A percentile compares a stretch with the other conserved stretches of the same genome.
Evolutionary conservation across 2,797 vertebrate genomes (phyloP).

Genomic region (Odontamblyopus lacepedii): DNA sequence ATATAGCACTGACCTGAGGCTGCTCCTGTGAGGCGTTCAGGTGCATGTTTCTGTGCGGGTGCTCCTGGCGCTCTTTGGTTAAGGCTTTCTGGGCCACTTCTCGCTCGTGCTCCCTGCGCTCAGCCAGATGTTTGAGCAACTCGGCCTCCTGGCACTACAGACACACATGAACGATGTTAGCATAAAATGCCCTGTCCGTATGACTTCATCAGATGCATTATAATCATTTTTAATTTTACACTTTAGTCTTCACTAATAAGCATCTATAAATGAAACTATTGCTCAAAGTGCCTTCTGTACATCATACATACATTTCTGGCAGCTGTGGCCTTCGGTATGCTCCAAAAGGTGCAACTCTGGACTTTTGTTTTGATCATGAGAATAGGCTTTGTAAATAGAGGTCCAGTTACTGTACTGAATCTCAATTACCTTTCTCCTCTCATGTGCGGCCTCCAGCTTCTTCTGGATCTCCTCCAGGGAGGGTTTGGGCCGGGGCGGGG

Average conservation of each 20-base stretch:
- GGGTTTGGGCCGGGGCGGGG: conserved; percentile 87
- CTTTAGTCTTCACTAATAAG: too few species aligned
- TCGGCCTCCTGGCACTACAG: conserved; percentile 90
- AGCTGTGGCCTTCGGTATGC: too few species aligned
- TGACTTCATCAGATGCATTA: neutral
- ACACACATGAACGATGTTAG: neutral
- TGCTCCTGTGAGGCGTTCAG: conserved; percentile 86
- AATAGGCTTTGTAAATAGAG: too few species aligned
- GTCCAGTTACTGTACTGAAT: too few species aligned
- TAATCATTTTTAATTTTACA: too few species aligned
- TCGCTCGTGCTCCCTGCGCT: conserved; percentile 88
- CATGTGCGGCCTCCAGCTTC: conserved; percentile 89
- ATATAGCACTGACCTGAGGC: conserved; percentile 79
- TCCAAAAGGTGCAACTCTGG: too few species aligned
- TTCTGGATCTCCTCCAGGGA: conserved; percentile 95
- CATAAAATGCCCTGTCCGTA: neutral
- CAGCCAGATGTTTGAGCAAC: conserved; percentile 90
- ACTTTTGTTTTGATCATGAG: too few species aligned
- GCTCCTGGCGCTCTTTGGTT: conserved; percentile 91
- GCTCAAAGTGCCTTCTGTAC: too few species aligned
- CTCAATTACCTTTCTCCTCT: conserved; percentile 81
- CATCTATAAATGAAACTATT: too few species aligned
- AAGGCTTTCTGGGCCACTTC: conserved; percentile 92
- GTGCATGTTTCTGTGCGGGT: conserved; percentile 86
- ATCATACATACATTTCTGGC: too few species aligned